Evolutionary conservation across 2,797 vertebrate genomes (phyloP).

Genomic region (Lemur catta): DNA sequence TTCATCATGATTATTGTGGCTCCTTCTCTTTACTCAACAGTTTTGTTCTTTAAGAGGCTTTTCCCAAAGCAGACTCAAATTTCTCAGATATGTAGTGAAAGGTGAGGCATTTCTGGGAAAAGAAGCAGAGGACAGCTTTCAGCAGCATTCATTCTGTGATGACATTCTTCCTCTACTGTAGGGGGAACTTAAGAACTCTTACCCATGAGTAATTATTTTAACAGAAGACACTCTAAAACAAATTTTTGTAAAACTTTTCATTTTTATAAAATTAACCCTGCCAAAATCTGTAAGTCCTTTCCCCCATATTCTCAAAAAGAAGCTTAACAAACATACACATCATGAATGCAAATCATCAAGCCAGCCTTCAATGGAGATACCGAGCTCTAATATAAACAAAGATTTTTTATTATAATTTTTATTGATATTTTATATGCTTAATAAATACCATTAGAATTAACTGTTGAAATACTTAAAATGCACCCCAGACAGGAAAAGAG

Average conservation of each 20-base stretch:
- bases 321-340: not conserved
- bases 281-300: not conserved
- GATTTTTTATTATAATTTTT: not conserved
- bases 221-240: not conserved
- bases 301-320: not conserved
- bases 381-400: not conserved
- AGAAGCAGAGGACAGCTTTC: not conserved
- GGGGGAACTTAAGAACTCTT: not conserved
- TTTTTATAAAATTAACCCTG: slow-evolving; percentile 11
- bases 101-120: not conserved
- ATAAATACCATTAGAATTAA: not conserved
- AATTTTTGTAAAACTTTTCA: not conserved
- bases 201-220: not conserved
- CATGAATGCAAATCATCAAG: not conserved
- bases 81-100: not conserved
- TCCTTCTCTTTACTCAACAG: not conserved
- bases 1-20: not conserved
- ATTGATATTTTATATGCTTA: not conserved
- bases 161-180: not conserved
- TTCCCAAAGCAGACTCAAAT: not conserved
- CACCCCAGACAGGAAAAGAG: not conserved
- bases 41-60: slow-evolving; percentile 13
- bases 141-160: not conserved
- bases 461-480: slow-evolving; percentile 22
- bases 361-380: not conserved